Base-by-base conservation (phyloP, 2,888 invertebrate genomes). In the Eueremaeus valkanovi region DNA sequence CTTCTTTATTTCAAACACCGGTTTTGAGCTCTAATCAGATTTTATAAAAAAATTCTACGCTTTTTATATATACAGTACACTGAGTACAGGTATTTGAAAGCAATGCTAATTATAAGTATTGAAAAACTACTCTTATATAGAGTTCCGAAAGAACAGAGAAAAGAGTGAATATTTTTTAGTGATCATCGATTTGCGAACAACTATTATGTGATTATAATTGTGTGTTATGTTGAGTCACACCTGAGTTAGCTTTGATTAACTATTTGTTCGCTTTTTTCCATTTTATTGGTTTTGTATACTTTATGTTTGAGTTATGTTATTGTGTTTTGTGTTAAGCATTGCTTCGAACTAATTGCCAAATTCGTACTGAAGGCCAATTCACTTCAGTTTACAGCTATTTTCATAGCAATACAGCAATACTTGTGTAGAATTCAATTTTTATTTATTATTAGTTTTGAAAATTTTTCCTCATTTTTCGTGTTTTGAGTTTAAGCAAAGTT, bases 181-280 rank as follows among this genome's bases (percentile, higher is more conserved):
- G 63, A 33, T 33, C 63, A 33, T 63, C 63, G 63, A 63, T 31
- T 36, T 31, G 18, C 31, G 33, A 33, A 18, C 36, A 11, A n/a
- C 16, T 18, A 33, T 63, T 33, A 18, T 63, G 33, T 63, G 33
- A 31, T 61, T 21, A 33, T 11, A n/a, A 8, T 63, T 29, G 18
- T 11, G 33, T 68, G 2, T 68, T 68, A 5, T 68, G 24, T 68
- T 68, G 40, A 36, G 24, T 68, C 68, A 68, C 40, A 68, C 68
- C 68, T 68, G 42, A 68, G 68, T 68, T 63, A 68, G 40, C 68
- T 40, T 68, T 68, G 68, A 68, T 68, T 68, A 68, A n/a, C 6
- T n/a, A 36, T 36, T 66, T 24, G 16, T 49, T 3, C 16, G 5
- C 18, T n/a, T 49, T 5, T 9, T n/a, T 9, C 16, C n/a, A 49